Evolutionary conservation across 1,140 invertebrate species (phyloP).

Genomic region (Colletes latitarsis): DNA sequence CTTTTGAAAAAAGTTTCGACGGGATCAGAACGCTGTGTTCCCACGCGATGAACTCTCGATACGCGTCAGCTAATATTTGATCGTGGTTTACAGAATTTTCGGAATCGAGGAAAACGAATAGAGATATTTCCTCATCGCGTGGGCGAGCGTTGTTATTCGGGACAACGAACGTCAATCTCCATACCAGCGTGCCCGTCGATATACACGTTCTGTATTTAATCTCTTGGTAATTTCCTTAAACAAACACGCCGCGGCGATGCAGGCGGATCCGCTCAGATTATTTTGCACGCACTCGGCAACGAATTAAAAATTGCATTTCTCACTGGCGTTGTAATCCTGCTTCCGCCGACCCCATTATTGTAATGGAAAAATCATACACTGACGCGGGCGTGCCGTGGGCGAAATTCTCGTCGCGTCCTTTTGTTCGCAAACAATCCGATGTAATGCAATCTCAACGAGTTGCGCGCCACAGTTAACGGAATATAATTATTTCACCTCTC

Average conservation of each 20-base stretch:
- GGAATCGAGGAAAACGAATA: slow-evolving; percentile 8
- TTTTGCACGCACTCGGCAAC: slow-evolving; percentile 50
- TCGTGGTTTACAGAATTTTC: slow-evolving; percentile 32
- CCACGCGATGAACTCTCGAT: background rate
- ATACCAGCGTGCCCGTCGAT: slow-evolving; percentile 33
- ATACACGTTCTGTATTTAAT: slow-evolving; percentile 53
- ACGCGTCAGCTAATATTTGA: slow-evolving; percentile 36
- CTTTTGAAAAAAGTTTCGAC: no score
- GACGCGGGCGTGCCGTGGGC: slow-evolving; percentile 33
- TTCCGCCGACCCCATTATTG: slow-evolving; percentile 44
- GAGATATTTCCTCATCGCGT: slow-evolving; percentile 5
- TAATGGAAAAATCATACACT: slow-evolving; percentile 63
- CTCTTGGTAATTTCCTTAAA: slow-evolving; percentile 63
- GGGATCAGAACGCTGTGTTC: background rate
- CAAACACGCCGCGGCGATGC: slow-evolving; percentile 48
- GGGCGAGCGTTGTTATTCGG: slow-evolving; percentile 42
- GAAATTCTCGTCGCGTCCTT: slow-evolving; percentile 56
- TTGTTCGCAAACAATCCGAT: slow-evolving; percentile 54
- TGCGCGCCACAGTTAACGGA: slow-evolving; percentile 16
- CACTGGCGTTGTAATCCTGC: slow-evolving; percentile 46
- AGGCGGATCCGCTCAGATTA: slow-evolving; percentile 53
- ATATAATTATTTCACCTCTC: slow-evolving; percentile 42
- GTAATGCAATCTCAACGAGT: slow-evolving; percentile 27
- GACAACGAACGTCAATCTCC: slow-evolving; percentile 42
- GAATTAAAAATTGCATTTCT: slow-evolving; percentile 63